Percentiles rank a stretch among this genome's conserved stretches.
Evolutionary conservation across 2,888 invertebrate species (phyloP).

Genomic region (Drosophila quinaria): DNA sequence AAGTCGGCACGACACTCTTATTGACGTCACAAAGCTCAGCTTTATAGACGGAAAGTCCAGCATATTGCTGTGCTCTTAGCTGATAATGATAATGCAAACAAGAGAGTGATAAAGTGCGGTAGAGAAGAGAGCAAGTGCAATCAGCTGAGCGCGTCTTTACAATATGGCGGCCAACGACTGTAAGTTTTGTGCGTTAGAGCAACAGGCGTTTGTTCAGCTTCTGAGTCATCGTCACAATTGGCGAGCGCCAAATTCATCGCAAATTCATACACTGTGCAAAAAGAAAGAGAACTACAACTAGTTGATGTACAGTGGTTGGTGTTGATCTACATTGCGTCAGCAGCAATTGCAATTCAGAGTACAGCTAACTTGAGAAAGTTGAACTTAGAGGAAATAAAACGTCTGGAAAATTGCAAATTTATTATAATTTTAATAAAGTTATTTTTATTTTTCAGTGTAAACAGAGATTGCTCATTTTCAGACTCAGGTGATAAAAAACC

Average conservation of each 20-base stretch:
- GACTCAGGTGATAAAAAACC: slow-evolving; percentile 18
- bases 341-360: background rate
- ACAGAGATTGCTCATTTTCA: slow-evolving; percentile 10
- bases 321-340: background rate
- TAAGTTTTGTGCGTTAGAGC: slow-evolving; percentile 38
- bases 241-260: slow-evolving; percentile 10
- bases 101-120: background rate
- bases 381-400: background rate
- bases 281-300: background rate
- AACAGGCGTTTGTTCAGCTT: slow-evolving; percentile 47
- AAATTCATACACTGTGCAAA: slow-evolving; percentile 37
- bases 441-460: slow-evolving; percentile 22
- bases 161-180: slow-evolving; percentile 36
- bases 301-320: background rate
- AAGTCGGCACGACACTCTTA: slow-evolving; percentile 10
- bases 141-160: slow-evolving; percentile 44
- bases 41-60: slow-evolving; percentile 1
- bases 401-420: background rate
- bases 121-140: slow-evolving; percentile 20
- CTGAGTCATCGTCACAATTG: slow-evolving; percentile 37
- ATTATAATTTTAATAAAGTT: background rate
- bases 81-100: slow-evolving; percentile 26
- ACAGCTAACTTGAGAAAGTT: background rate
- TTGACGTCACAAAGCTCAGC: slow-evolving; percentile 37
- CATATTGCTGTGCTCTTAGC: slow-evolving; percentile 13